Percentiles rank a stretch among this genome's conserved stretches.
phyloP scores from a whole-genome alignment of 2,888 invertebrate genomes.

The Autographa gamma region DNA sequence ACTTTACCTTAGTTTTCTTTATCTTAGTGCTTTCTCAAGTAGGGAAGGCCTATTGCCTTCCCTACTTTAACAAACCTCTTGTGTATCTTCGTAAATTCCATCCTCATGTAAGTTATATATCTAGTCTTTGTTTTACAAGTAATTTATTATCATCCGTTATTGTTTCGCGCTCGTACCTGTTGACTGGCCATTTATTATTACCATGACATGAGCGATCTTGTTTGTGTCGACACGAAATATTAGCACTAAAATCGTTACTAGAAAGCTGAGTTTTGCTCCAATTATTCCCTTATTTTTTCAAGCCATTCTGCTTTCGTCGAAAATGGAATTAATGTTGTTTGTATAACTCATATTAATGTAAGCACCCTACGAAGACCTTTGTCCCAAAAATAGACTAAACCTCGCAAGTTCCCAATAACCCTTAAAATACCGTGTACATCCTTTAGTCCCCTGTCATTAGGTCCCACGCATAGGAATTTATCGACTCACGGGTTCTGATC shows the following conservation, averaged over 20 bases:
- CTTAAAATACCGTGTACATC: slow-evolving; percentile 44
- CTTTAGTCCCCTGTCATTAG: slow-evolving; percentile 51
- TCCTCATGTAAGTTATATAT: neutral
- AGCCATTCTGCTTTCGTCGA: too few relatives aligned
- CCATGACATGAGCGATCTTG: neutral
- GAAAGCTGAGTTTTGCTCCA: too few relatives aligned
- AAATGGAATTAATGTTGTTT: neutral
- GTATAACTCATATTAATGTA: neutral
- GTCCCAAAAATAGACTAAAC: neutral
- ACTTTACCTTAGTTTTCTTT: slow-evolving; percentile 3
- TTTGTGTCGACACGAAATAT: neutral
- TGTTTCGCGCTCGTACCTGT: neutral
- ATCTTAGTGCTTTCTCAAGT: slow-evolving; percentile 7
- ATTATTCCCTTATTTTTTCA: too few relatives aligned
- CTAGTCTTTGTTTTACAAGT: neutral
- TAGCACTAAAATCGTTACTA: neutral
- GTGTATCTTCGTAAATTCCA: neutral
- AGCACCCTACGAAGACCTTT: neutral
- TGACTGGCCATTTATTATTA: neutral
- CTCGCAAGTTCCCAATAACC: slow-evolving; percentile 28
- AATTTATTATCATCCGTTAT: slow-evolving; percentile 2
- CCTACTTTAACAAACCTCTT: neutral
- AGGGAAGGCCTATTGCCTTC: slow-evolving; percentile 8
- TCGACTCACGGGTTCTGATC: slow-evolving; percentile 38
- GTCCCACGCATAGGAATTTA: slow-evolving; percentile 56